Conservation (phyloP, 2,797 vertebrate species). For the Jordanella pulchra region DNA sequence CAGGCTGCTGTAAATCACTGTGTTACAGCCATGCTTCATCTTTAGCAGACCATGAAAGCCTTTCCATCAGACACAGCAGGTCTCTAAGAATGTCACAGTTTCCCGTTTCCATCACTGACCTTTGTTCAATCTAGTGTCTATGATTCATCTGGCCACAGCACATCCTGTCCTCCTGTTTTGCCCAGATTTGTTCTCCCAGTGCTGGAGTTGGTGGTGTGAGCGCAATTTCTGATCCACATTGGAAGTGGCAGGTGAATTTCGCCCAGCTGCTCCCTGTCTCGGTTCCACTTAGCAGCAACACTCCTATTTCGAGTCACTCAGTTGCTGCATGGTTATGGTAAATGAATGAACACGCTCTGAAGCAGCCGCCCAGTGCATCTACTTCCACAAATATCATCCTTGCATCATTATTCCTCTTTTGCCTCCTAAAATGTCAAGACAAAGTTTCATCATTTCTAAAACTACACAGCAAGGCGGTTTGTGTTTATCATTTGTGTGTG, state of each 20-base stretch:
- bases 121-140: conserved; percentile 56
- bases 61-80: conserved; percentile 65
- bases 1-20: conserved; percentile 49
- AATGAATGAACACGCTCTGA: conserved; percentile 80
- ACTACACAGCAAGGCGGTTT: conserved; percentile 19
- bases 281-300: conserved; percentile 73
- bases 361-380: conserved; percentile 60
- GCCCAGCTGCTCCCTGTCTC: conserved; percentile 75
- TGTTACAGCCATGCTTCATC: conserved; percentile 43
- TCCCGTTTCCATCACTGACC: conserved; percentile 63
- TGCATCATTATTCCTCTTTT: conserved; percentile 52
- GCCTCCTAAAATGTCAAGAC: conserved; percentile 24
- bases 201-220: conserved; percentile 58
- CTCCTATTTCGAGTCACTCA: conserved; percentile 57
- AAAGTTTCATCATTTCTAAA: conserved; percentile 50
- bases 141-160: conserved; percentile 64
- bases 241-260: conserved; percentile 82
- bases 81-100: conserved; percentile 64
- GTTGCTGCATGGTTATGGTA: conserved; percentile 59
- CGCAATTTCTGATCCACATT: conserved; percentile 79
- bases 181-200: conserved; percentile 36
- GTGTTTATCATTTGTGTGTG: conserved; percentile 23
- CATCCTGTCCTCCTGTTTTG: conserved; percentile 49
- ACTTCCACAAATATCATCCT: conserved; percentile 73
- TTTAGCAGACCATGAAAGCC: conserved; percentile 51